Evolutionary conservation across 2,113 vertebrate genomes (phyloP), one percentile per base, ranked within the genome.

Genomic region (Paedocypris sp.): DNA sequence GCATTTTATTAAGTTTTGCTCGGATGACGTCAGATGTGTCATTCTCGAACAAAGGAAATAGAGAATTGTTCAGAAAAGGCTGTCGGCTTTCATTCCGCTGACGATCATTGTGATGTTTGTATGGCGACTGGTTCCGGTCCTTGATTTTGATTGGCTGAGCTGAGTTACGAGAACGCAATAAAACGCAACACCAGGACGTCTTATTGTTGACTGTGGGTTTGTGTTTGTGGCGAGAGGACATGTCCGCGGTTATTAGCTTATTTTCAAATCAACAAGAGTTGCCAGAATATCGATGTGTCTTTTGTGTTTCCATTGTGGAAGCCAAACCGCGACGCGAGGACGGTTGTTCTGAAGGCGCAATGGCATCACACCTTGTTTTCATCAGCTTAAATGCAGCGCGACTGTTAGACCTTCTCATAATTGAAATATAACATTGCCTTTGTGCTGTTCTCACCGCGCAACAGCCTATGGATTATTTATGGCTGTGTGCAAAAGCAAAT

Each of bases 391-490:
- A 33, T 51, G 10, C 28, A 13, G 32, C 48, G n/a, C n/a, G n/a
- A n/a, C n/a, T n/a, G n/a, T n/a, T n/a, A 52, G 39, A 26, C 35
- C 60, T 29, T 51, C n/a, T 68, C 56, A 46, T 20, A 63, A 52
- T 51, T 38, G 23, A 63, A 53, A 58, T 49, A 39, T 63, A 51
- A 46, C 46, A 59, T 63, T 51, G 31, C 22, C 50, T 51, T 59
- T 47, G 9, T 11, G 12, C 23, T 31, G 36, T 63, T 50, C 56
- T 45, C 52, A 49, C 52, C 59, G 54, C 36, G 53, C 20, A 48
- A 19, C 33, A 33, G 41, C 19, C 26, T 12, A 43, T 32, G 22
- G 58, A 60, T 60, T 53, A 49, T 65, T 59, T 54, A 65, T 43
- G 53, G 28, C 42, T 29, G 15, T 65, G 51, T 49, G 45, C 9